Conservation (phyloP, 2,797 vertebrate genomes). For the Poeciliopsis infans region DNA sequence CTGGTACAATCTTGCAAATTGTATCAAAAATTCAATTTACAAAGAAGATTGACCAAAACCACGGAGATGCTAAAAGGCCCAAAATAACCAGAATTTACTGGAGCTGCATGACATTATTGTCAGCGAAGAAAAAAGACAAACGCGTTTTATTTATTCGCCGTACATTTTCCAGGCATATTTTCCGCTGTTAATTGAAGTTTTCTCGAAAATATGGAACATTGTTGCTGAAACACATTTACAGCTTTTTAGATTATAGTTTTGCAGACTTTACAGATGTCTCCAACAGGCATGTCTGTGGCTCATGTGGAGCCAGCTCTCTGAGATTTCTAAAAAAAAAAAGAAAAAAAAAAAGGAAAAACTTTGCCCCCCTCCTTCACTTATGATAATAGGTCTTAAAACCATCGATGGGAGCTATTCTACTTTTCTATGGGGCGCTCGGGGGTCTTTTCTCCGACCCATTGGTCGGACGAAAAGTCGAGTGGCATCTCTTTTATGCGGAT, state of each 20-base stretch:
- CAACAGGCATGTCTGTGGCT: constrained; percentile 51
- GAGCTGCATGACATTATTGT: neutral
- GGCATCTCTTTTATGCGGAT: constrained; percentile 94
- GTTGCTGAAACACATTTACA: neutral
- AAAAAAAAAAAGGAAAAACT: neutral
- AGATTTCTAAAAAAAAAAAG: too few relatives aligned
- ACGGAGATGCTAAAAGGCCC: neutral
- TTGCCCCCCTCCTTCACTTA: constrained; percentile 48
- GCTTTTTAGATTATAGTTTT: neutral
- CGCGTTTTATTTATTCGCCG: neutral
- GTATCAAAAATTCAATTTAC: too few relatives aligned
- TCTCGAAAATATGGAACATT: neutral
- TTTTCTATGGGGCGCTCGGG: constrained; percentile 75
- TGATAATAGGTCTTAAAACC: constrained; percentile 87
- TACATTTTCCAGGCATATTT: neutral
- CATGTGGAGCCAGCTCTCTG: constrained; percentile 24
- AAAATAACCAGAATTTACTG: neutral
- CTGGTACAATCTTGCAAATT: too few relatives aligned
- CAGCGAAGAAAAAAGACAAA: neutral
- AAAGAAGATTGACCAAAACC: neutral
- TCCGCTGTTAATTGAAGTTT: neutral
- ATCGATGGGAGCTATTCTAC: constrained; percentile 90
- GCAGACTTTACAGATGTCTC: constrained; percentile 46
- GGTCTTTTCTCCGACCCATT: constrained; percentile 88
- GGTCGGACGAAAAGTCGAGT: constrained; percentile 94